Conservation (phyloP, 2,113 vertebrate species). For the Amphilophus citrinellus region DNA sequence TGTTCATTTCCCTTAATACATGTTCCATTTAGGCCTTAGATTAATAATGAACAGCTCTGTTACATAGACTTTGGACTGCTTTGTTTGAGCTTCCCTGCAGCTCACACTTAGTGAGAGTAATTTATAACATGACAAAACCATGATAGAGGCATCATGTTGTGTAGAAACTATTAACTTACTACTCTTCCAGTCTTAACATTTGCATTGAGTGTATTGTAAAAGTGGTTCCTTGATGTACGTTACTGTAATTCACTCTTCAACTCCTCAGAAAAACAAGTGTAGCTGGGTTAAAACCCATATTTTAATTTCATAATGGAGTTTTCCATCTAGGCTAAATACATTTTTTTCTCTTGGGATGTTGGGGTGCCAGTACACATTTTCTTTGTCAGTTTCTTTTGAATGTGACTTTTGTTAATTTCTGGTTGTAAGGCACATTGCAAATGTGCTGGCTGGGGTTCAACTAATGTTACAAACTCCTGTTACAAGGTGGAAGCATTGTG, state of each 20-base stretch:
- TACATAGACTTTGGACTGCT: conserved; percentile 23
- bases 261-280: background rate
- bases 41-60: conserved; percentile 52
- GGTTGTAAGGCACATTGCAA: background rate
- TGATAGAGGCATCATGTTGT: conserved; percentile 6
- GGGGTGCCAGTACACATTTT: background rate
- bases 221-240: background rate
- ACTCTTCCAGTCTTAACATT: background rate
- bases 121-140: conserved; percentile 29
- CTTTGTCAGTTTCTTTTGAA: background rate
- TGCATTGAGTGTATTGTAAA: background rate
- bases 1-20: conserved; percentile 37
- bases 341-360: too few species aligned
- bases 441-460: background rate
- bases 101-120: conserved; percentile 18
- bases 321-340: background rate
- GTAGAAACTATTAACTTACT: background rate
- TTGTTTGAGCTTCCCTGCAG: conserved; percentile 40
- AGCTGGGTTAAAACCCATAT: background rate
- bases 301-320: background rate
- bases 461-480: background rate
- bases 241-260: background rate
- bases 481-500: background rate
- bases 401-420: background rate
- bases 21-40: conserved; percentile 54